A percentile compares a stretch with the other conserved stretches of the same genome.
Conservation (phyloP, 2,888 invertebrate genomes). For the Leptopilina drosophilae region DNA sequence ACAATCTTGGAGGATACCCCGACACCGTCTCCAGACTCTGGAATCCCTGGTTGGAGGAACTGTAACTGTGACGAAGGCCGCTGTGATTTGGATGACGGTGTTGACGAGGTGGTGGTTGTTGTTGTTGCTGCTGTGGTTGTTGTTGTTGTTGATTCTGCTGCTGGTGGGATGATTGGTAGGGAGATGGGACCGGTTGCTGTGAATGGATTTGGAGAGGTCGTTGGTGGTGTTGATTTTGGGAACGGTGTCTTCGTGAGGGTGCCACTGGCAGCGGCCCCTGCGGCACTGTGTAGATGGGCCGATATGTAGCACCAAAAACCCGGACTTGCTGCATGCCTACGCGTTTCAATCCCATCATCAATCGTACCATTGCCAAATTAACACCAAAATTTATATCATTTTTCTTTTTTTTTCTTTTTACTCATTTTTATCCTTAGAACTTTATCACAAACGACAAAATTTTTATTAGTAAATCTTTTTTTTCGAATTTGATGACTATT, state of each 20-base stretch:
- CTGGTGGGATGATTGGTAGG: constrained; percentile 41
- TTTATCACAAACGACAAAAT: constrained; percentile 21
- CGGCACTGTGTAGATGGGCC: constrained; percentile 73
- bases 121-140: constrained; percentile 58
- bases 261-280: constrained; percentile 69
- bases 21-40: constrained; percentile 68
- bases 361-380: constrained; percentile 51
- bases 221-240: constrained; percentile 63
- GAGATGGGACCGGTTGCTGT: constrained; percentile 48
- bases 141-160: constrained; percentile 58
- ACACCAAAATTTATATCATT: constrained; percentile 36
- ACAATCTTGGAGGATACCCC: constrained; percentile 73
- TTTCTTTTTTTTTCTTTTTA: constrained; percentile 4
- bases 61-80: constrained; percentile 60
- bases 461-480: background rate
- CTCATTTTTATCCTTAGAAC: constrained; percentile 44
- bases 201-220: constrained; percentile 47
- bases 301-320: constrained; percentile 77
- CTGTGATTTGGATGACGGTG: constrained; percentile 61
- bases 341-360: constrained; percentile 59
- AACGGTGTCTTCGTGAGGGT: constrained; percentile 73
- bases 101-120: constrained; percentile 55
- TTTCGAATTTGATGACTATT: background rate
- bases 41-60: constrained; percentile 57
- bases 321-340: constrained; percentile 74